phyloP scores from a whole-genome alignment of 2,888 invertebrate genomes.

The Xestoiulus laeticollis region DNA sequence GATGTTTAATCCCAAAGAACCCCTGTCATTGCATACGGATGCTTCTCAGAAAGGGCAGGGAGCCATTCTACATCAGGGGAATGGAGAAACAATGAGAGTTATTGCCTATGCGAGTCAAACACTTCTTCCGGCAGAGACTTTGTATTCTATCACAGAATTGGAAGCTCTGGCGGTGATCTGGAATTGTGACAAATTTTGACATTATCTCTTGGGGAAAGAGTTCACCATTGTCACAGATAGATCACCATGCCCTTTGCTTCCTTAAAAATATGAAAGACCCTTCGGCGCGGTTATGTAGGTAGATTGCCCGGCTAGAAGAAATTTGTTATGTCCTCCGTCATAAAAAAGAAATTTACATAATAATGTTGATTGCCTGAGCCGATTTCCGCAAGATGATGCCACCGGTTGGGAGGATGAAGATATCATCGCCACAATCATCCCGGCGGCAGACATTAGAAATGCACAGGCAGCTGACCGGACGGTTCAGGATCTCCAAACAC shows the following conservation, averaged over 20 bases:
- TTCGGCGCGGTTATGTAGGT: fast-evolving
- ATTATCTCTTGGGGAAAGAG: not conserved
- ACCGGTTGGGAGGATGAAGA: not conserved
- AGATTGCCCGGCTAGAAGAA: not conserved
- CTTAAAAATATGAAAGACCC: not conserved
- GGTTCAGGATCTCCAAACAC: no score
- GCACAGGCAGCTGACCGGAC: no score
- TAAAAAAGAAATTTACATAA: not conserved
- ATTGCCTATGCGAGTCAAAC: not conserved
- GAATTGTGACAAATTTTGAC: not conserved
- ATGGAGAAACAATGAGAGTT: not conserved
- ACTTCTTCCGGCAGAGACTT: not conserved
- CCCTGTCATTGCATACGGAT: slow-evolving; percentile 46
- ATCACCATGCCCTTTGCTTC: not conserved
- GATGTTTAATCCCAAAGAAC: not conserved
- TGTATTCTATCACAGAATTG: not conserved
- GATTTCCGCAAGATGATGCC: no score
- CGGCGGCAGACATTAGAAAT: no score
- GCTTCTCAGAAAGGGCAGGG: not conserved
- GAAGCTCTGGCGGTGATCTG: not conserved
- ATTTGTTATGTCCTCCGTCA: not conserved
- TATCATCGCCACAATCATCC: not conserved
- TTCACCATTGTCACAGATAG: not conserved
- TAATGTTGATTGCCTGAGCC: not conserved
- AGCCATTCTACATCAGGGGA: not conserved